Base-by-base conservation (phyloP, 2,113 vertebrate genomes). In the Theristicus caerulescens region DNA sequence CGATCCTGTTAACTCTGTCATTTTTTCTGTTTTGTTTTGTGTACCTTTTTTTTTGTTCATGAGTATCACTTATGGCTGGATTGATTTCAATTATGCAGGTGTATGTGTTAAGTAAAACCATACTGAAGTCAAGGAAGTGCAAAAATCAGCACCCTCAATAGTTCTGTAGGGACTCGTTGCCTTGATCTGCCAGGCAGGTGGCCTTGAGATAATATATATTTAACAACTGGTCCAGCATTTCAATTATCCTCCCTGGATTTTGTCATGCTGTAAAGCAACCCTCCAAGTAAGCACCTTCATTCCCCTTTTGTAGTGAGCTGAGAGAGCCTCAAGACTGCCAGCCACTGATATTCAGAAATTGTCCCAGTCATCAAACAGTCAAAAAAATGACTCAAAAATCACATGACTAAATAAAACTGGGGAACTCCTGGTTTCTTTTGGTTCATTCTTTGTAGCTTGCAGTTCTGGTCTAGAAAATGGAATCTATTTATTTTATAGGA, bases 71-170 rank as follows among this genome's bases (percentile, higher is more conserved):
- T 96, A 82, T 69, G 57, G 54, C 72, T 91, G 84, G 88, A 83
- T 85, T 85, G 78, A 94, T 94, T 94, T 97, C 93, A 96, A 46
- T 96, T 94, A 91, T 88, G 86, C 96, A 97, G 96, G 97, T 97
- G 94, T 88, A 97, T 76, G 52, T 86, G 94, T 79, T 93, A 96
- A 93, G 54, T 83, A 81, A 97, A 96, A 88, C 84, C 94, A 95
- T 82, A 88, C 52, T 84, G 64, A 95, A 97, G 77, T 86, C 57
- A 95, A 91, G 90, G 91, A 97, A 97, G 93, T 95, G 89, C 93
- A 97, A 93, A 97, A 95, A 94, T 94, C 93, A 88, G 72, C 91
- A 95, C 69, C 79, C 76, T 80, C 58, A 82, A 64, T 65, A 67
- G 76, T 82, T 83, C 94, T 82, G 61, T 20, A 16, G 82, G 84